A percentile compares a stretch with the other conserved stretches of the same genome.
Conservation (phyloP, 1,140 invertebrate genomes). For the Sycobia sp. region DNA sequence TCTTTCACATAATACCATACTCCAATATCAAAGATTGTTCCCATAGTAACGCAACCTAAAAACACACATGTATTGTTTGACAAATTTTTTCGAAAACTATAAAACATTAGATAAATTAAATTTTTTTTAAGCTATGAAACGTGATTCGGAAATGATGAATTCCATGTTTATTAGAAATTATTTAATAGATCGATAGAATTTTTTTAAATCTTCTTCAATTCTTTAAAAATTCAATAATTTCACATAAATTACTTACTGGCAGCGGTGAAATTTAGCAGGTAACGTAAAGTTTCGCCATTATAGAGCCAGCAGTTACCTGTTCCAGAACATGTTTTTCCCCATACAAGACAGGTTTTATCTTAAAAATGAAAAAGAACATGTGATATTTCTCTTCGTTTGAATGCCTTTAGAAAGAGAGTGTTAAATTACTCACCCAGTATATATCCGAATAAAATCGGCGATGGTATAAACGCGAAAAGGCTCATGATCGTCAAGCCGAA, state of each 20-base stretch:
- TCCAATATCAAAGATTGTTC: constrained; percentile 68
- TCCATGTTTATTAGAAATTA: too few species aligned
- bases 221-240: constrained; percentile 6
- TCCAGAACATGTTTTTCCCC: constrained; percentile 75
- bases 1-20: constrained; percentile 75
- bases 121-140: too few species aligned
- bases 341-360: constrained; percentile 73
- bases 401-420: not conserved
- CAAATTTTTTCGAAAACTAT: not conserved
- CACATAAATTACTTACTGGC: constrained; percentile 59
- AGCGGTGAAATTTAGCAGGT: constrained; percentile 71
- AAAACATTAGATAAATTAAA: not conserved
- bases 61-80: not conserved
- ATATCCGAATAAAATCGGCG: constrained; percentile 75
- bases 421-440: constrained; percentile 66
- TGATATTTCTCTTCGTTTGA: too few species aligned
- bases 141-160: too few species aligned
- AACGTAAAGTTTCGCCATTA: constrained; percentile 68
- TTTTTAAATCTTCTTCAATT: constrained; percentile 1
- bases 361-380: constrained; percentile 42
- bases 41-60: constrained; percentile 67
- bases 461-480: constrained; percentile 73
- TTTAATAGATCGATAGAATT: too few species aligned
- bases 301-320: constrained; percentile 79
- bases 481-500: constrained; percentile 71